phyloP scores from a whole-genome alignment of 1,140 invertebrate genomes.

The Periplaneta americana region DNA sequence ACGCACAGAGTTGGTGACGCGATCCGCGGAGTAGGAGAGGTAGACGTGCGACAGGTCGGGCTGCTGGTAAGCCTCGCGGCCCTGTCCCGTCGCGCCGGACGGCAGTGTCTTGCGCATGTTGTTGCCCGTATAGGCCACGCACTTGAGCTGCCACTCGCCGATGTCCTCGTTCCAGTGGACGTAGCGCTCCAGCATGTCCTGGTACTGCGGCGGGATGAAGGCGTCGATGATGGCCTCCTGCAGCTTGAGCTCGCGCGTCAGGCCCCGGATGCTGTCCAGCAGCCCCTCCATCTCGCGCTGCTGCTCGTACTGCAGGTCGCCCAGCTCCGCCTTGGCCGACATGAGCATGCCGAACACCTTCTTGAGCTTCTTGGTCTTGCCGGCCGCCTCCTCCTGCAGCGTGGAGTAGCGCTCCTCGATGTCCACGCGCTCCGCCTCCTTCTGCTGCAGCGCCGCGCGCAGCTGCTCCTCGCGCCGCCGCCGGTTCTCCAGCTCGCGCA shows the following conservation, averaged over 20 bases:
- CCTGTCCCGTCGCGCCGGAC: neutral
- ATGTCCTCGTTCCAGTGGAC: conserved; percentile 97
- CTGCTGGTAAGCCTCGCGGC: conserved; percentile 8
- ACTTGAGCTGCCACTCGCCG: conserved; percentile 96
- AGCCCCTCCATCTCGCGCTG: conserved; percentile 95
- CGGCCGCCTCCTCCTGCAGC: conserved; percentile 88
- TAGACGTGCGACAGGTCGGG: conserved; percentile 14
- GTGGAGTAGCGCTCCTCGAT: conserved; percentile 95
- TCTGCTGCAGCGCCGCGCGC: conserved; percentile 73
- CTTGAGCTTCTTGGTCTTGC: conserved; percentile 90
- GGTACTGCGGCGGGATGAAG: conserved; percentile 91
- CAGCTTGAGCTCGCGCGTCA: conserved; percentile 85
- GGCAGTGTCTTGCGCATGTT: conserved; percentile 79
- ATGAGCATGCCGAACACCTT: conserved; percentile 77
- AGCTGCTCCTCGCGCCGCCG: conserved; percentile 78
- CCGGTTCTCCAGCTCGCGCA: conserved; percentile 82
- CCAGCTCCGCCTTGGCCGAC: conserved; percentile 78
- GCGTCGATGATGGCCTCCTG: conserved; percentile 54
- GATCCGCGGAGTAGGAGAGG: conserved; percentile 8
- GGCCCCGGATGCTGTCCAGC: conserved; percentile 83
- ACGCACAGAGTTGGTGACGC: neutral
- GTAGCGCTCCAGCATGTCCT: conserved; percentile 87
- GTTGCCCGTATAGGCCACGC: conserved; percentile 98
- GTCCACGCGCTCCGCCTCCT: conserved; percentile 86
- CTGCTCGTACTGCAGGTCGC: conserved; percentile 88